Conservation (phyloP, 2,797 vertebrate species). For the Momotus momota region DNA sequence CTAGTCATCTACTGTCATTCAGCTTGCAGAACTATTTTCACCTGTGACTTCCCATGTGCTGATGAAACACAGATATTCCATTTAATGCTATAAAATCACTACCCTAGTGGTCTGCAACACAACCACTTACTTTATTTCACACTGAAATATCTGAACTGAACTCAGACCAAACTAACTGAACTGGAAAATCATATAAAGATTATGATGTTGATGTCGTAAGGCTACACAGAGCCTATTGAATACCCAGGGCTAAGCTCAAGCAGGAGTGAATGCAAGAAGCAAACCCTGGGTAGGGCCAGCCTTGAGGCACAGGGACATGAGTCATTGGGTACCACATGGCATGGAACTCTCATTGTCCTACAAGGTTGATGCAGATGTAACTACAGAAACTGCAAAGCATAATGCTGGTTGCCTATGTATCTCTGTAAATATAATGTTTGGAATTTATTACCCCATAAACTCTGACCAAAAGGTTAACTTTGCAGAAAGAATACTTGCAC, state of each 20-base stretch:
- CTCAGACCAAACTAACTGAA: background rate
- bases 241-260: background rate
- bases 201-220: background rate
- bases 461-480: slow-evolving; percentile 14
- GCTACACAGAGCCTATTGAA: background rate
- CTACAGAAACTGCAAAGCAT: background rate
- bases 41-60: background rate
- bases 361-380: background rate
- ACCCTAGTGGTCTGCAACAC: background rate
- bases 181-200: background rate
- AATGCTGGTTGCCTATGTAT: background rate
- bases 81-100: background rate
- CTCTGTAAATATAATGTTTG: slow-evolving; percentile 2
- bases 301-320: background rate
- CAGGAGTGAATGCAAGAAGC: background rate
- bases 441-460: slow-evolving; percentile 61
- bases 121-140: background rate
- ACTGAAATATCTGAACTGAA: background rate
- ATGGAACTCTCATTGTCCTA: background rate
- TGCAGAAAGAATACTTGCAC: background rate
- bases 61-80: background rate
- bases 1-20: background rate
- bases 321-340: background rate
- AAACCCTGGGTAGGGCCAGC: background rate
- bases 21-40: background rate